phyloP scores from a whole-genome alignment of 2,113 vertebrate genomes.

The Lampris incognitus region DNA sequence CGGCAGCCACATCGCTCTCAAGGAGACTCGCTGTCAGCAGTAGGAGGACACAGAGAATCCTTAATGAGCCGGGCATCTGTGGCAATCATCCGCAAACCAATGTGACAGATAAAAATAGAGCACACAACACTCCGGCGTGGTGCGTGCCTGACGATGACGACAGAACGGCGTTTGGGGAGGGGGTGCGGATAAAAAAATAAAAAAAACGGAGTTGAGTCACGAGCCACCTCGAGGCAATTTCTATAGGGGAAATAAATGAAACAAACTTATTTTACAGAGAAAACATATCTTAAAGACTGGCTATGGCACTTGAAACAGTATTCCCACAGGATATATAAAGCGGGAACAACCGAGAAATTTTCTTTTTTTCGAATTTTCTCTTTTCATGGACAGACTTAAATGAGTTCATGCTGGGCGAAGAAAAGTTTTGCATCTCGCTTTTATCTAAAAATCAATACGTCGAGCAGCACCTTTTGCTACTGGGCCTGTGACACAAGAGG shows the following conservation, averaged over 20 bases:
- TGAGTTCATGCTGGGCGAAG: not conserved
- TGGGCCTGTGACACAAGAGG: too few relatives aligned
- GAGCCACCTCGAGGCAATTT: conserved; percentile 57
- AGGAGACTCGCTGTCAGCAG: conserved; percentile 40
- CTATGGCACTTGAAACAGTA: not conserved
- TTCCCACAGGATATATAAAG: not conserved
- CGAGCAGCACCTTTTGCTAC: too few relatives aligned
- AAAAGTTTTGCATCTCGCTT: too few relatives aligned
- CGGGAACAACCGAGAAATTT: not conserved
- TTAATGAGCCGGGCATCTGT: conserved; percentile 70
- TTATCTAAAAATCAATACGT: too few relatives aligned
- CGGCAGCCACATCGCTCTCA: conserved; percentile 48
- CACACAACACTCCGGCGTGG: conserved; percentile 41
- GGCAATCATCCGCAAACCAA: conserved; percentile 63
- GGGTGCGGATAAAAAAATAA: not conserved
- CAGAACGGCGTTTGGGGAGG: conserved; percentile 11
- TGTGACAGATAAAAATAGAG: conserved; percentile 74
- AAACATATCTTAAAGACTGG: conserved; percentile 25
- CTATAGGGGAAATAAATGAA: conserved; percentile 18
- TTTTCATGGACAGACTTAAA: conserved; percentile 20
- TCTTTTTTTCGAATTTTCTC: not conserved
- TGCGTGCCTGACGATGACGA: conserved; percentile 39
- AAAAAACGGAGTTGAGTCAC: conserved; percentile 35
- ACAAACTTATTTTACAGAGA: conserved; percentile 14
- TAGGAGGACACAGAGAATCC: conserved; percentile 36